Base-by-base conservation (phyloP, 2,888 invertebrate species). In the Agonum fuliginosum region DNA sequence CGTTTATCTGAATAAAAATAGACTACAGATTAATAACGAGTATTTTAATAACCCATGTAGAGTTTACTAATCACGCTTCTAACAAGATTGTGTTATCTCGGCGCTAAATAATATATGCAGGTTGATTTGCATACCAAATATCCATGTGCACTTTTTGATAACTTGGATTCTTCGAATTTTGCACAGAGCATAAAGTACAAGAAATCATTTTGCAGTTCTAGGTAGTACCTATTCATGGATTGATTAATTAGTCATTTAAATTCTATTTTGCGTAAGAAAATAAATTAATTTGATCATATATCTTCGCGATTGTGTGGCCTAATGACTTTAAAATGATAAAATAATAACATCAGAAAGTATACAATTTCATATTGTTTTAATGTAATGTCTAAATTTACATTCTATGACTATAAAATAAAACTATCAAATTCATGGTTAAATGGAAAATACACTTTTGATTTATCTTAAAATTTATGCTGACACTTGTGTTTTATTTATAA, bases 401-500 rank as follows among this genome's bases (percentile, higher is more conserved):
- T n/a, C n/a, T n/a, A n/a, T n/a, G n/a, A n/a, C n/a, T n/a, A n/a
- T n/a, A n/a, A n/a, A n/a, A n/a, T n/a, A n/a, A n/a, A n/a, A n/a
- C n/a, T n/a, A n/a, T n/a, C n/a, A n/a, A n/a, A n/a, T n/a, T n/a
- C n/a, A n/a, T n/a, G n/a, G n/a, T n/a, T n/a, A n/a, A n/a, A n/a
- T n/a, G n/a, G n/a, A n/a, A n/a, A n/a, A n/a, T n/a, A n/a, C n/a
- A n/a, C n/a, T 54, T 54, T 54, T 22, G 54, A 54, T 54, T 24
- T 54, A 20, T 24, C 54, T n/a, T 54, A 22, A 54, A 24, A 54
- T 54, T 54, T 27, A 54, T 54, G 8, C 10, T 24, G 24, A 54
- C 54, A 24, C 10, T n/a, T 3, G 22, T 12, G 12, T 12, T 24
- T 54, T 24, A 54, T 22, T 54, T 12, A 22, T 24, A 54, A 54